Evolutionary conservation across 2,797 vertebrate genomes (phyloP).

Genomic region (Rhodeus uyekii): DNA sequence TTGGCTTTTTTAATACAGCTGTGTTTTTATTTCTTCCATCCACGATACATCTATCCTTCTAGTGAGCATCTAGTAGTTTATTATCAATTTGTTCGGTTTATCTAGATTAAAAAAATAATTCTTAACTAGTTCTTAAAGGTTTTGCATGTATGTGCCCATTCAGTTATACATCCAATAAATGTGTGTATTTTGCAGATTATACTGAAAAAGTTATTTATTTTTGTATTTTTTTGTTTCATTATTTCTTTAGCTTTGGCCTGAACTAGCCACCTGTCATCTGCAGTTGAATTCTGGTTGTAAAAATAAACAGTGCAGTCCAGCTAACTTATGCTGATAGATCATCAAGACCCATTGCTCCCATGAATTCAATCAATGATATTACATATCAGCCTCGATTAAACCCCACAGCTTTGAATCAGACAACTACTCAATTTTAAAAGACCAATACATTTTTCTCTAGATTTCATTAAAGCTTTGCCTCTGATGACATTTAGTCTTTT

Average conservation of each 20-base stretch:
- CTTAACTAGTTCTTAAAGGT: background rate
- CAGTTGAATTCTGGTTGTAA: background rate
- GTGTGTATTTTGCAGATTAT: background rate
- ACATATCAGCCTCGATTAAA: background rate
- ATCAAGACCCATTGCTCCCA: background rate
- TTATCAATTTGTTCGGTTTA: background rate
- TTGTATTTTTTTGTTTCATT: background rate
- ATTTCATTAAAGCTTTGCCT: conserved; percentile 6
- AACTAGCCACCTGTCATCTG: background rate
- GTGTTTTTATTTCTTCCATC: background rate
- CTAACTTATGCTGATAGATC: background rate
- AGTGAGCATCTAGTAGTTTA: too few species aligned
- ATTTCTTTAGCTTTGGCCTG: background rate
- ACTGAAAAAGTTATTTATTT: background rate
- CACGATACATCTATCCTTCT: background rate
- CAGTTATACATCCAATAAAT: background rate
- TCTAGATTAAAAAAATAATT: background rate
- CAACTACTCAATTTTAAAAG: background rate
- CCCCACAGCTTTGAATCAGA: background rate
- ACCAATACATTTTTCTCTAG: background rate
- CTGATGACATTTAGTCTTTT: conserved; percentile 4
- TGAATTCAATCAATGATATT: background rate
- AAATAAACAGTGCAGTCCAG: background rate
- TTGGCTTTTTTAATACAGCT: background rate
- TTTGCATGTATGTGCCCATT: background rate